Base-by-base conservation (phyloP, 2,113 vertebrate genomes). In the Solea senegalensis region DNA sequence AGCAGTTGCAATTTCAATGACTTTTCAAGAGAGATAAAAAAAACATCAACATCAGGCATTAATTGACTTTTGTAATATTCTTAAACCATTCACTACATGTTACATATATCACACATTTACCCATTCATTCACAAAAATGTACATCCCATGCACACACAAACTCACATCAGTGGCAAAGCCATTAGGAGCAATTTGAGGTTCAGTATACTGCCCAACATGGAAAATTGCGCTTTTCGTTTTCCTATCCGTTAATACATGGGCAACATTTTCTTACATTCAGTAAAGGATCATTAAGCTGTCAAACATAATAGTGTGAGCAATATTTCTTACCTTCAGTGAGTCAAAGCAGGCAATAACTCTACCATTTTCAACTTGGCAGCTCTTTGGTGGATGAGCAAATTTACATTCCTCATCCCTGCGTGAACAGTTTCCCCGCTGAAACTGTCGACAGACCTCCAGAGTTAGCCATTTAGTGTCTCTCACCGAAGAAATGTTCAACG, bases 391-490 rank as follows among this genome's bases (percentile, higher is more conserved):
- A 83, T 98, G 97, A 94, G 97, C 97, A 92, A 98, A 98, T 93
- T 97, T 98, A 95, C 97, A 98, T 94, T 98, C 97, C 92, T 98
- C 96, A 66, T 98, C 96, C 48, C 96, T 96, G 65, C 97, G 96
- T 9, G 97, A 97, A 92, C 97, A 98, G 40, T 96, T 98, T 88
- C 97, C 97, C 69, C 97, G 94, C 88, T 98, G 97, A 92, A 97
- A 98, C 74, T 98, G 96, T 74, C 97, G 95, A 93, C 97, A 98
- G 72, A 98, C 97, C 93, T 98, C 97, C 70, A 98, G 88, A 0
- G 97, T 98, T 87, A 98, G 95, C 97, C 97, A 98, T 87, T 98
- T 98, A 76, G 97, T 97, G 72, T 98, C 97, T 94, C 97, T 95
- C 28, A 96, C 94, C 0, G 96, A 95, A 86, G 96, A 93, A 85